These are phyloP conservation scores for Leucophenga varia DNA, from an alignment of 1,140 invertebrate species.

Conservation along the genomic window DNA sequence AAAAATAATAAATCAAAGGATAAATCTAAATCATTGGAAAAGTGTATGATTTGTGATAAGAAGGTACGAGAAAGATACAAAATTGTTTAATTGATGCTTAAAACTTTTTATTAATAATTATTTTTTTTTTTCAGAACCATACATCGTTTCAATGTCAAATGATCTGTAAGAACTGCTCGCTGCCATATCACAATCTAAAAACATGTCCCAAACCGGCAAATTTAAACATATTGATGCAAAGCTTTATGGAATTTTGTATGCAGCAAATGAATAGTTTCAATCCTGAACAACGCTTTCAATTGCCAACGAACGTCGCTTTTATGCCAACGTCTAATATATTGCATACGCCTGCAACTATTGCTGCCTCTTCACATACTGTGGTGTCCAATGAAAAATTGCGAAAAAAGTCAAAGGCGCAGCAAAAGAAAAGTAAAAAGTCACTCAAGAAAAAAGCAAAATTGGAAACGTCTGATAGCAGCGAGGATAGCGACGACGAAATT, in stretches of 20 bases:
- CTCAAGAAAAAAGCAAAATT: slow-evolving; percentile 30
- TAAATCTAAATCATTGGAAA: slow-evolving; percentile 12
- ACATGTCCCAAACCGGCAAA: slow-evolving; percentile 41
- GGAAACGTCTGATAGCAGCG: slow-evolving; percentile 19
- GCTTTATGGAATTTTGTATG: slow-evolving; percentile 47
- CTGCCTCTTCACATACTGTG: no score
- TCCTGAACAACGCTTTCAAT: slow-evolving; percentile 27
- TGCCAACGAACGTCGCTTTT: slow-evolving; percentile 23
- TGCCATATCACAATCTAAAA: slow-evolving; percentile 35
- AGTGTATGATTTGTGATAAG: slow-evolving; percentile 33
- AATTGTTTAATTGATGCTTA: neutral
- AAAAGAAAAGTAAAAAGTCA: slow-evolving; percentile 22
- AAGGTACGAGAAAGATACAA: slow-evolving; percentile 19
- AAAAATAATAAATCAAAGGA: slow-evolving; percentile 16
- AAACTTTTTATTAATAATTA: neutral
- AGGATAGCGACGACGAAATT: slow-evolving; percentile 31
- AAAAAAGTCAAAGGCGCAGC: slow-evolving; percentile 24
- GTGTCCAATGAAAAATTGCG: no score
- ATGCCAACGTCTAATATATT: neutral
- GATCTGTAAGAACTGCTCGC: slow-evolving; percentile 46
- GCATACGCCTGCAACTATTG: no score
- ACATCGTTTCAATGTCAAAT: slow-evolving; percentile 47
- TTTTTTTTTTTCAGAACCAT: slow-evolving; percentile 26
- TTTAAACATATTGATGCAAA: slow-evolving; percentile 36
- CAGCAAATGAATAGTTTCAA: slow-evolving; percentile 34